phyloP scores from a whole-genome alignment of 37 sponge, comb jelly and placozoan species.

The Spongilla lacustris region DNA sequence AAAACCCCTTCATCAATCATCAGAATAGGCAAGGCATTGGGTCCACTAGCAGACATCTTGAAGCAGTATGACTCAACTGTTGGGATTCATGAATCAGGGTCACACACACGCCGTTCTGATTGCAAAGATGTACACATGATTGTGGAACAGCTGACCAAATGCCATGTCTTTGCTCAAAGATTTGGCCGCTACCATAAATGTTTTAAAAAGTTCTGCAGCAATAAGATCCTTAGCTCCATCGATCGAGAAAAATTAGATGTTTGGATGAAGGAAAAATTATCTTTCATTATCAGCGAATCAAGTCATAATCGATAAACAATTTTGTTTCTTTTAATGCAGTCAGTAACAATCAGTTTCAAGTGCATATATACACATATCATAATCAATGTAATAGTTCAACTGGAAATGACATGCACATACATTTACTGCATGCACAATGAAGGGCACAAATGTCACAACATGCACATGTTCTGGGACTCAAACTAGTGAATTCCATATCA shows the following conservation, averaged over 20 bases:
- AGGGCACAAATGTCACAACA: constrained; percentile 24
- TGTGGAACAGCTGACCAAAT: not conserved
- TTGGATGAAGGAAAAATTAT: not conserved
- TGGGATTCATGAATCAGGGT: not conserved
- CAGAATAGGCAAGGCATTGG: constrained; percentile 5
- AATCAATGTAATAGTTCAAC: not conserved
- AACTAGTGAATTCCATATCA: not conserved
- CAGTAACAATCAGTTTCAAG: too few species aligned
- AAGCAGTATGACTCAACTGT: constrained; percentile 1
- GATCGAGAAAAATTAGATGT: too few species aligned
- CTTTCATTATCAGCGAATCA: too few species aligned
- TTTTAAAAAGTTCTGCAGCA: not conserved
- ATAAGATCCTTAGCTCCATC: too few species aligned
- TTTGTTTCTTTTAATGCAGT: too few species aligned
- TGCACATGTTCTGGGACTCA: not conserved
- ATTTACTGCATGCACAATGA: constrained; percentile 2
- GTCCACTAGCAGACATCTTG: not conserved
- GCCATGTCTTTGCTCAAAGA: not conserved
- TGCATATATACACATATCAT: not conserved
- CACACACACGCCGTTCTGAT: not conserved
- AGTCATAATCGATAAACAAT: too few species aligned
- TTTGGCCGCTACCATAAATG: not conserved
- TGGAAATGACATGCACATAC: not conserved
- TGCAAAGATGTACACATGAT: not conserved
- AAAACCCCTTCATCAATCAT: constrained; percentile 24